Evolutionary conservation across 2,888 invertebrate species (phyloP), one percentile per base, ranked within the genome.

Genomic region (Stenchaetothrips biformis): DNA sequence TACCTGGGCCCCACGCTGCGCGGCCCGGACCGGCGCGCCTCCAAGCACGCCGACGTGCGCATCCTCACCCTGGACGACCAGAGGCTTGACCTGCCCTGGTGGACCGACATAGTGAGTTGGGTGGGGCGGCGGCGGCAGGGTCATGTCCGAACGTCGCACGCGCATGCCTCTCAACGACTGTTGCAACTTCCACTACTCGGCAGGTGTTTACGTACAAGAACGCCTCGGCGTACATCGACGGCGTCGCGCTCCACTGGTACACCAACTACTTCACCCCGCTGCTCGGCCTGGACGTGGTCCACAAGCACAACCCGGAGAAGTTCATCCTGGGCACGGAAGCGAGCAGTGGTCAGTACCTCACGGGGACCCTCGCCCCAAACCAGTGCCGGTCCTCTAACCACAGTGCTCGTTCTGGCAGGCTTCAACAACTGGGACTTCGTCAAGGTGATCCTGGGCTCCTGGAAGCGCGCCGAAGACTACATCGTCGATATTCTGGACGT

Each of bases 1-100:
- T 88, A 94, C 86, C 88, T 96, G 37, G 95, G 95, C 0, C 96
- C 94, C 0, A 89, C 91, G 0, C 86, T 97, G 37, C 67, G 67
- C 21, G 67, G 67, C 7, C 25, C 67, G 21, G 67, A 53, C 53
- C 67, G 25, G 67, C 67, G 90, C 16, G 89, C 86, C 11, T 88
- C 88, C 0, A 85, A 88, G 7, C 91, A 90, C 82, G 90, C 89
- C 13, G 84, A 91, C 81, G 86, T 93, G 0, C 90, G 92, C 83
- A 90, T 97, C 21, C 88, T 97, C 83, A 89, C 92, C 1, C 87
- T 93, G 27, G 97, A 97, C 84, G 96, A 94, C 85, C 92, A 94
- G 85, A 88, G 93, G 81, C 85, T 89, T 27, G 86, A 89, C 2
- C 87, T 94, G 74, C 92, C 93, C 0, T 87, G 89, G 83, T 94